phyloP scores from a whole-genome alignment of 2,797 vertebrate genomes.

The Acanthurus leucopareius region DNA sequence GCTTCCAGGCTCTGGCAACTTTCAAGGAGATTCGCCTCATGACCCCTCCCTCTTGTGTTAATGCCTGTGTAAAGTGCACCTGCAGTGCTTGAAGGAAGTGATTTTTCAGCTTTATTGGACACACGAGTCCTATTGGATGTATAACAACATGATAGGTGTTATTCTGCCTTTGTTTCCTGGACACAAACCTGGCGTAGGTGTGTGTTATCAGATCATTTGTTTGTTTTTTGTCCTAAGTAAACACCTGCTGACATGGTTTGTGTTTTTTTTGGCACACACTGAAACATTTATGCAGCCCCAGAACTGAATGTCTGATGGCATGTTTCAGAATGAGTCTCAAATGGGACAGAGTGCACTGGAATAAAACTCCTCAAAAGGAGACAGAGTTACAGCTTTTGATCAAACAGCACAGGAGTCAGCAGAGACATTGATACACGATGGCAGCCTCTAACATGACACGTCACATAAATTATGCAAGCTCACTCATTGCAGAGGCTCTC shows the following conservation, averaged over 20 bases:
- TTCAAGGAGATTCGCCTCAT: slow-evolving; percentile 33
- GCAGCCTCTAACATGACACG: slow-evolving; percentile 49
- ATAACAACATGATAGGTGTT: slow-evolving; percentile 26
- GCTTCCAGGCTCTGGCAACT: slow-evolving; percentile 46
- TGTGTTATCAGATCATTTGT: slow-evolving; percentile 5
- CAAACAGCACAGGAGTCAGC: slow-evolving; percentile 33
- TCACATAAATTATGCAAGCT: slow-evolving; percentile 61
- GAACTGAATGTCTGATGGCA: slow-evolving; percentile 55
- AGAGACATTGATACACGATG: slow-evolving; percentile 34
- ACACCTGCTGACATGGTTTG: slow-evolving; percentile 29
- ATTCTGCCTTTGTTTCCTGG: slow-evolving; percentile 33
- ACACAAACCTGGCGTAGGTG: slow-evolving; percentile 9
- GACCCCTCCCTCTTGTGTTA: slow-evolving; percentile 5
- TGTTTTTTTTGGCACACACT: slow-evolving; percentile 17
- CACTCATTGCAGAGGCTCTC: slow-evolving; percentile 39
- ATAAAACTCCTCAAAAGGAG: slow-evolving; percentile 23
- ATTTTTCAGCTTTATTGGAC: slow-evolving; percentile 59
- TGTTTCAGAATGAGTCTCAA: slow-evolving; percentile 51
- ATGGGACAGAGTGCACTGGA: slow-evolving; percentile 38
- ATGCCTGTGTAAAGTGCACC: slow-evolving; percentile 57
- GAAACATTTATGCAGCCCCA: slow-evolving; percentile 63
- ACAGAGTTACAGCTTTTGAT: slow-evolving; percentile 33
- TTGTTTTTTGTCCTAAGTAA: slow-evolving; percentile 19
- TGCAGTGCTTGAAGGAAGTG: slow-evolving; percentile 55
- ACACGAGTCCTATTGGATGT: slow-evolving; percentile 45